Evolutionary conservation across 1,140 invertebrate genomes (phyloP), one percentile per base, ranked within the genome.

Genomic region (Drepana arcuata): DNA sequence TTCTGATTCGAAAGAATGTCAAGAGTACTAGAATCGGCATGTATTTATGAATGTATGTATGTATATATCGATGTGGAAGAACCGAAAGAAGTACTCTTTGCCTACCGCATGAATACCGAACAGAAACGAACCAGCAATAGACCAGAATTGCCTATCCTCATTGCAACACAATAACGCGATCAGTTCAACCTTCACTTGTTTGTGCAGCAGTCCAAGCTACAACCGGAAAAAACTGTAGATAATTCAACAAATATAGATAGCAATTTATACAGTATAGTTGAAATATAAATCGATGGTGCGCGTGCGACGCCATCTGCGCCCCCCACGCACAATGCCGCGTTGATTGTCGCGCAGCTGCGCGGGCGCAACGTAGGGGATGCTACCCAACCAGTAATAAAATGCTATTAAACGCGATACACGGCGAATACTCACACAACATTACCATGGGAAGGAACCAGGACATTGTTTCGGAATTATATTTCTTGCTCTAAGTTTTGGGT

Each of bases 311-410:
- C 73, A 74, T 74, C 70, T 78, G 72, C 72, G 63, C 48, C 67
- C 70, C 73, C 70, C 66, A 67, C 64, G 56, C 72, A 71, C 51
- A 62, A 68, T 34, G 50, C 46, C 33, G 35, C 41, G 55, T 56
- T 65, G 60, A 64, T 59, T 62, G 54, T 43, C 45, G 45, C 47
- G 63, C 74, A 79, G 74, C 74, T 79, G 74, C 64, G 44, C 47
- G 14, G 16, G 27, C 34, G 40, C 10, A 21, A 18, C 33, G 32
- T 37, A 21, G 41, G 57, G 61, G 55, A 63, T 59, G 55, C 45
- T 15, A 7, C 10, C 1, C 16, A 2, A 37, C 10, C n/a, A 7
- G 27, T 26, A 25, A 14, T 35, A 24, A 7, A 16, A 21, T 13
- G 5, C 12, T 49, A 36, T 41, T 21, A 21, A 21, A 21, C 18